Conservation (phyloP, 64 coral and sea anemone genomes). For the Actinia equina region DNA sequence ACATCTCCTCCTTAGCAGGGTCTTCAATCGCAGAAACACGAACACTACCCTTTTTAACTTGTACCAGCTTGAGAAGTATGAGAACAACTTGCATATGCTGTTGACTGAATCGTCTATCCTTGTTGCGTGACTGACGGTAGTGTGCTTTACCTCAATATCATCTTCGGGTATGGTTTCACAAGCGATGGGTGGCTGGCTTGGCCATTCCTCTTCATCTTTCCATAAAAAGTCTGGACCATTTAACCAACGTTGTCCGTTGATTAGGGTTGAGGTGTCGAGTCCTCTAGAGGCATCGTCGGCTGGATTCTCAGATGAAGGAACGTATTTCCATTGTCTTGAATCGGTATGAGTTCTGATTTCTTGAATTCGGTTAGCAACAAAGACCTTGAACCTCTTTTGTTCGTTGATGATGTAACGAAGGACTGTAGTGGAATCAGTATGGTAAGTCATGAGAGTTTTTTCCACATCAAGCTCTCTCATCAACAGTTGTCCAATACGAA, state of each 20-base stretch:
- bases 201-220: not conserved
- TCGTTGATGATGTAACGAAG: constrained; percentile 20
- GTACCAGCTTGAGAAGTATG: constrained; percentile 33
- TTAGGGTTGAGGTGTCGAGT: too few species aligned
- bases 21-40: constrained; percentile 9
- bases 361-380: constrained; percentile 20
- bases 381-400: constrained; percentile 17
- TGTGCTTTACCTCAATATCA: constrained; percentile 23
- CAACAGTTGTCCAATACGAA: not conserved
- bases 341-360: not conserved
- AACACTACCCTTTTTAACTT: constrained; percentile 25
- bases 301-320: too few species aligned
- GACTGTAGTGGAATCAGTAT: constrained; percentile 29
- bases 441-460: not conserved
- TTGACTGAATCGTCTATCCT: not conserved
- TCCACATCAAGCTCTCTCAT: not conserved
- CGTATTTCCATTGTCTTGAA: too few species aligned
- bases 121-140: not conserved
- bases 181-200: not conserved
- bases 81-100: not conserved
- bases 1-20: not conserved
- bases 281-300: too few species aligned
- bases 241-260: too few species aligned
- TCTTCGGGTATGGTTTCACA: not conserved
- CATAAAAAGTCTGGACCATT: constrained; percentile 1